Percentiles rank a stretch among this genome's conserved stretches.
Conservation (phyloP, 2,888 invertebrate species). For the Flexamia atlantica region DNA sequence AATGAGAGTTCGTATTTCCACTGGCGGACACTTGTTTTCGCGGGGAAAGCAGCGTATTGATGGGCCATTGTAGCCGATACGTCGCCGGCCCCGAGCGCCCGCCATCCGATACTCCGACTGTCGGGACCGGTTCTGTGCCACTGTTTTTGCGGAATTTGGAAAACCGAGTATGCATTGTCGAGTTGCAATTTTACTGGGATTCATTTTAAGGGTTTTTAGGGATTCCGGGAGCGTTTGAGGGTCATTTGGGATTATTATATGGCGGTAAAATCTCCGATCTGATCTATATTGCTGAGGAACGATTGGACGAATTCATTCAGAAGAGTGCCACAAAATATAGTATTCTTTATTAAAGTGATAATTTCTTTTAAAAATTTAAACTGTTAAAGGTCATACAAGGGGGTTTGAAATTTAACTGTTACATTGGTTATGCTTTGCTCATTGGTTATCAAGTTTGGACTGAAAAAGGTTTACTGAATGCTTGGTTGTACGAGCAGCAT, state of each 20-base stretch:
- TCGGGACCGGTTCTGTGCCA: conserved; percentile 13
- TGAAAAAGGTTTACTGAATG: no score
- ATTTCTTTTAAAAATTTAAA: no score
- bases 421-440: no score
- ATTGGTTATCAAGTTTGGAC: no score
- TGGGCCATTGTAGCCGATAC: conserved; percentile 49
- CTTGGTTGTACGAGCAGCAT: no score
- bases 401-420: no score
- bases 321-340: no score
- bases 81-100: not conserved
- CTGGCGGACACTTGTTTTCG: not conserved
- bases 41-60: conserved; percentile 48
- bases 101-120: conserved; percentile 2
- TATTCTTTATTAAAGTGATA: no score
- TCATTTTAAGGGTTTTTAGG: not conserved
- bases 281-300: no score
- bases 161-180: not conserved
- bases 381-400: no score
- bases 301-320: no score
- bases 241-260: not conserved
- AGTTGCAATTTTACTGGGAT: not conserved
- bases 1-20: conserved; percentile 51
- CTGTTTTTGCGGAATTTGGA: conserved; percentile 37
- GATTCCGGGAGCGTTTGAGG: not conserved
- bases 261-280: not conserved